These are phyloP conservation scores for Spheniscus humboldti DNA, from an alignment of 2,797 vertebrate genomes.

Conservation along the genomic window DNA sequence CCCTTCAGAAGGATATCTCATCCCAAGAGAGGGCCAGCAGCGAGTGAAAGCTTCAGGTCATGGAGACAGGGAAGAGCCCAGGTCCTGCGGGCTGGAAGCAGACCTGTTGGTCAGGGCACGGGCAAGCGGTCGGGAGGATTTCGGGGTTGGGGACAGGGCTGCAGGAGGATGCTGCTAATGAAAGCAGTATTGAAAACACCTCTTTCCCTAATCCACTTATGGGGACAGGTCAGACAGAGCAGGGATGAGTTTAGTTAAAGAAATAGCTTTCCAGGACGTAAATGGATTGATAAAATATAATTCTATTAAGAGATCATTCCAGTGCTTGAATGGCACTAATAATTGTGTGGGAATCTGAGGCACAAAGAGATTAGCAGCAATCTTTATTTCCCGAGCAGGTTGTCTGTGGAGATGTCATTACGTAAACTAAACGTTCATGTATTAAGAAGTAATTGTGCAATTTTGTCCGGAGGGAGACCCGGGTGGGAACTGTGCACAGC, in stretches of 20 bases:
- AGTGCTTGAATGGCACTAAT: neutral
- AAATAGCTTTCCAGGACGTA: neutral
- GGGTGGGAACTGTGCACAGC: neutral
- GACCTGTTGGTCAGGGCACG: fast-evolving
- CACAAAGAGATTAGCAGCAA: neutral
- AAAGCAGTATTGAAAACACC: neutral
- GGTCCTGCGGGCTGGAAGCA: neutral
- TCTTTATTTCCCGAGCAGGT: neutral
- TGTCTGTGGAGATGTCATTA: neutral
- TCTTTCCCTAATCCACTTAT: neutral
- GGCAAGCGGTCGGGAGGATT: neutral
- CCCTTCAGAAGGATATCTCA: neutral
- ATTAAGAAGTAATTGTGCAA: neutral
- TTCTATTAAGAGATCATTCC: neutral
- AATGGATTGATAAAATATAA: neutral
- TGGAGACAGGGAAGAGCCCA: neutral
- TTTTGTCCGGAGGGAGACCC: neutral
- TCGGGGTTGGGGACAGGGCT: neutral
- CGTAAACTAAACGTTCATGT: fast-evolving
- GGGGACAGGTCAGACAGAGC: neutral
- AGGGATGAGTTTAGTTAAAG: neutral
- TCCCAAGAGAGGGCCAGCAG: neutral
- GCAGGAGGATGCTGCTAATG: neutral
- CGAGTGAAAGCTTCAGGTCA: neutral
- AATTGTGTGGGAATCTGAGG: neutral